Base-by-base conservation (phyloP, 2,797 vertebrate genomes). In the Oreochromis grahami region DNA sequence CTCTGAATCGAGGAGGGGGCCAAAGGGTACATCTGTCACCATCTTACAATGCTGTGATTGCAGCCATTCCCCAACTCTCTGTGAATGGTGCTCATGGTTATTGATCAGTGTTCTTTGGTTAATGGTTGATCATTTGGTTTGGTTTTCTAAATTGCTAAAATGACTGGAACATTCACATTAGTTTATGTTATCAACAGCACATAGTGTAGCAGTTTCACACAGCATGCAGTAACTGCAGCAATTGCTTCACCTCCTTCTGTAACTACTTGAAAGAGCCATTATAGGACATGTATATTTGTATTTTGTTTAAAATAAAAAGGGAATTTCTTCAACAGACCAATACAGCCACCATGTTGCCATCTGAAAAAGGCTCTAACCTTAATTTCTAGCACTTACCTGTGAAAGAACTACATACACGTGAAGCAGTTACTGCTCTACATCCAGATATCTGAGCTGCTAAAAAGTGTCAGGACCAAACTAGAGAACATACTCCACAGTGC, bases 331-430 rank as follows among this genome's bases (percentile, higher is more conserved):
- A 72, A 63, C 6, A 52, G n/a, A 78, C 34, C 43, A 14, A 65
- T 5, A 5, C 24, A 53, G 55, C 3, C 21, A 29, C 48, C 8
- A 6, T n/a, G 24, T 50, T 74, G n/a, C 21, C 4, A 7, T 55
- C 26, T 60, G 32, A 55, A 29, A 78, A 53, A 19, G 12, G 13
- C n/a, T 77, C 29, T 80, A 45, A 83, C 63, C 10, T 52, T 9
- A 19, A 6, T 65, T 19, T 83, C 53, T 79, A 13, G 41, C 34
- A 77, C 76, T 38, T 65, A 48, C 17, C 36, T 50, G 7, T 50
- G 29, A 65, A 15, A 36, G 24, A 78, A 51, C 29, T 32, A 60
- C 43, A 58, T 51, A 53, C 21, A 78, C 36, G 3, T 34, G 21
- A 72, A 12, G 56, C 52, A 36, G 14, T 36, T 14, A 50, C 60